Evolutionary conservation across 2,888 invertebrate species (phyloP), one percentile per base, ranked within the genome.

Genomic region (Emmelina monodactyla): DNA sequence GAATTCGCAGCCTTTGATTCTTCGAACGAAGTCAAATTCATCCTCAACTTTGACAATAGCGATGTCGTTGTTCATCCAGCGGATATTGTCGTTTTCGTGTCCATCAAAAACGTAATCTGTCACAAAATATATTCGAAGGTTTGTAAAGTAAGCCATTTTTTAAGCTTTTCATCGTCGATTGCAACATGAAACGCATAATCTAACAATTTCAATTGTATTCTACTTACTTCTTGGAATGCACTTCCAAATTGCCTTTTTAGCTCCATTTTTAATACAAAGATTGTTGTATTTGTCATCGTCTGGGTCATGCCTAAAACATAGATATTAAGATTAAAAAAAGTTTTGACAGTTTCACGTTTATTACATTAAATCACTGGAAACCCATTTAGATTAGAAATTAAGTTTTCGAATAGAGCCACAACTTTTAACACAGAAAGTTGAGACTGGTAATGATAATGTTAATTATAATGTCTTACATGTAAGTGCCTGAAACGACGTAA

Each of bases 41-140:
- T 64, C 64, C 15, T 68, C 68, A 0, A 61, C 53, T 33, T 60
- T 66, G 0, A 68, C 64, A 0, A 68, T 51, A 0, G 68, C 68
- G 16, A 68, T 64, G 39, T 68, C 68, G 35, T 67, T 65, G 47
- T 58, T 63, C 66, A 68, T 65, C 68, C 68, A 68, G 19, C 65
- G 46, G 3, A 68, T 54, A 38, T 68, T 67, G 41, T 67, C 66
- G 36, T 64, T 63, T 28, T 66, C 62, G 30, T 65, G 64, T 0
- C 66, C 68, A 25, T 68, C 66, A 41, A 67, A 68, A 1, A 59
- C 46, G 41, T 67, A 68, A 45, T 65, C 68, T 68, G 39, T n/a
- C n/a, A 28, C 5, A 32, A 3, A n/a, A 28, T n/a, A n/a, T n/a
- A n/a, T n/a, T n/a, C n/a, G n/a, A n/a, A n/a, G n/a, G n/a, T n/a